Evolutionary conservation across 2,797 vertebrate species (phyloP).

Genomic region (Danio jaintianensis): DNA sequence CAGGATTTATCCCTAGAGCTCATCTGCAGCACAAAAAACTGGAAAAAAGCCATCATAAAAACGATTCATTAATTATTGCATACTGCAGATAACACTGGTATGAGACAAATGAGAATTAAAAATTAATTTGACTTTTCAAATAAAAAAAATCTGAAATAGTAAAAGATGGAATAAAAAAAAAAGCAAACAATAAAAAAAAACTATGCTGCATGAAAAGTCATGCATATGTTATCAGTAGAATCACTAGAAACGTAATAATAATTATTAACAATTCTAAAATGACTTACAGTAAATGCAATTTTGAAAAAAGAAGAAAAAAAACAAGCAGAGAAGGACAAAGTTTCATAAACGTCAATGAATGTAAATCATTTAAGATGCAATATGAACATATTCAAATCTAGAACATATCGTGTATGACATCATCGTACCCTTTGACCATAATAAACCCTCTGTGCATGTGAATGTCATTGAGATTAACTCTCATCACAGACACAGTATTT

Average conservation of each 20-base stretch:
- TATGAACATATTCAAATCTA: no score
- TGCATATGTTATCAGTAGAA: not conserved
- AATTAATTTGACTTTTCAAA: no score
- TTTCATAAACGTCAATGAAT: conserved; percentile 16
- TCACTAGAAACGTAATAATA: not conserved
- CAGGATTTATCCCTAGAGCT: conserved; percentile 22
- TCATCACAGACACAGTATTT: not conserved
- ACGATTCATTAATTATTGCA: not conserved
- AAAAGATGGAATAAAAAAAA: no score
- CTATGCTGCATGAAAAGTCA: not conserved
- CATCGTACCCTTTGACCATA: not conserved
- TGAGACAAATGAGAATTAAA: not conserved
- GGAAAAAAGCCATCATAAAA: not conserved
- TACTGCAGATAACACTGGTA: not conserved
- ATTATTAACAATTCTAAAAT: not conserved
- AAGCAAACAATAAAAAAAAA: no score
- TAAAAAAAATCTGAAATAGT: not conserved
- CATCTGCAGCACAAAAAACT: not conserved
- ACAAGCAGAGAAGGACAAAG: not conserved
- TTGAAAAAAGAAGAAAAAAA: no score
- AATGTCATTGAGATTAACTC: conserved; percentile 12
- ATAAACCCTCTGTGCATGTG: conserved; percentile 4
- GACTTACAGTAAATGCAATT: not conserved
- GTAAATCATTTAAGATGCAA: not conserved
- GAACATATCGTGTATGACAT: not conserved